Evolutionary conservation across 92 coral and sea anemone genomes (phyloP), one percentile per base, ranked within the genome.

Genomic region (Porites divaricata): DNA sequence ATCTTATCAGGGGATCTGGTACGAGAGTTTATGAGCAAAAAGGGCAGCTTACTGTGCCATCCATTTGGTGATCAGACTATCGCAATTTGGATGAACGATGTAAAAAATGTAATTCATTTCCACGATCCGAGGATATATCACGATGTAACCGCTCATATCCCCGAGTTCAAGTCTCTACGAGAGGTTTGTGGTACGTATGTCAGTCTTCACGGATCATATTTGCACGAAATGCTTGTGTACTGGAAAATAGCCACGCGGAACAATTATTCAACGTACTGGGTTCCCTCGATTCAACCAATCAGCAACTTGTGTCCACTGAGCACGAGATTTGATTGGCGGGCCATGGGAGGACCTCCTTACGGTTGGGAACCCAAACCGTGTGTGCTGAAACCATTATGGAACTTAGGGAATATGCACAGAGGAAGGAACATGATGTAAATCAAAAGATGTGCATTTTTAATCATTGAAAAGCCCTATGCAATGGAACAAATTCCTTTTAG

Each of bases 31-130:
- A 81, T 93, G 58, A 53, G 88, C 21, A 90, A 85, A 50, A 92
- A 86, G 67, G 73, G 77, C 65, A 70, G 85, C 8, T 89, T 96
- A 67, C 88, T 96, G 74, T 96, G 99, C 61, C 99, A 96, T 74
- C 98, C 99, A 4, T 96, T 80, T 70, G 99, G 99, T 2, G 99
- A 96, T 73, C 99, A 96, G 75, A 89, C 96, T 35, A 73, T 96
- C 25, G 97, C 99, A 16, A 67, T 96, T 80, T 96, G 99, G 99
- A 90, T 96, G 75, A 96, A 96, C 75, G 88, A 96, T 68, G 90
- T 91, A 17, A 84, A 90, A 48, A 90, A 95, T 66, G 89, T 88
- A 61, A 93, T 95, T 20, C 93, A 92, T 53, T 95, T 95, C 65
- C 97, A 95, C 83, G 99, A 96, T 79, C 97, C 97, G 8, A 81